These are phyloP conservation scores for Sylvia atricapilla DNA, from an alignment of 2,113 vertebrate genomes.

Conservation along the genomic window DNA sequence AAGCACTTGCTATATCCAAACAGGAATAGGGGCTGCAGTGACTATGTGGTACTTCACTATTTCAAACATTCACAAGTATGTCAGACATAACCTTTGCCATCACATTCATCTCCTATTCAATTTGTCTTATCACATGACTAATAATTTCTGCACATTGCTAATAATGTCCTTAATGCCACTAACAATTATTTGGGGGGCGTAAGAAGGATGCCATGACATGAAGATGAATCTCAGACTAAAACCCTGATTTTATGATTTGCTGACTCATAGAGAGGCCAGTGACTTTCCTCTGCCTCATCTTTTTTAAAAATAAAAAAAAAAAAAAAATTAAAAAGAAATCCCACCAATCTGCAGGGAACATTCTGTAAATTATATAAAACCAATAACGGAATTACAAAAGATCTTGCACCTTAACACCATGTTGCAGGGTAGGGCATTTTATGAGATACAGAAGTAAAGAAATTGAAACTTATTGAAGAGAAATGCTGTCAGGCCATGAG, in stretches of 20 bases:
- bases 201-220: background rate
- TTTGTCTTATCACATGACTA: background rate
- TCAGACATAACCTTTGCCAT: background rate
- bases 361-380: background rate
- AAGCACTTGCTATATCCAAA: background rate
- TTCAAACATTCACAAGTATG: background rate
- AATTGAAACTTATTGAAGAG: background rate
- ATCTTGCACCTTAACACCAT: background rate
- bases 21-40: background rate
- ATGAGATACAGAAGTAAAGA: background rate
- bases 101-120: background rate
- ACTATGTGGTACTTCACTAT: background rate
- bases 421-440: background rate
- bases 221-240: background rate
- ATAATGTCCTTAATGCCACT: background rate
- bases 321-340: no score
- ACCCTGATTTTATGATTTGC: background rate
- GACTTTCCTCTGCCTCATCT: background rate
- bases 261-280: background rate
- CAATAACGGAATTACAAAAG: background rate
- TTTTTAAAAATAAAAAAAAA: background rate
- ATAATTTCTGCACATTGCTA: background rate
- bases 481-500: background rate
- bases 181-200: background rate
- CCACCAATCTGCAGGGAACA: background rate